phyloP scores from a whole-genome alignment of 2,888 invertebrate species.

The Sphecodes monilicornis region DNA sequence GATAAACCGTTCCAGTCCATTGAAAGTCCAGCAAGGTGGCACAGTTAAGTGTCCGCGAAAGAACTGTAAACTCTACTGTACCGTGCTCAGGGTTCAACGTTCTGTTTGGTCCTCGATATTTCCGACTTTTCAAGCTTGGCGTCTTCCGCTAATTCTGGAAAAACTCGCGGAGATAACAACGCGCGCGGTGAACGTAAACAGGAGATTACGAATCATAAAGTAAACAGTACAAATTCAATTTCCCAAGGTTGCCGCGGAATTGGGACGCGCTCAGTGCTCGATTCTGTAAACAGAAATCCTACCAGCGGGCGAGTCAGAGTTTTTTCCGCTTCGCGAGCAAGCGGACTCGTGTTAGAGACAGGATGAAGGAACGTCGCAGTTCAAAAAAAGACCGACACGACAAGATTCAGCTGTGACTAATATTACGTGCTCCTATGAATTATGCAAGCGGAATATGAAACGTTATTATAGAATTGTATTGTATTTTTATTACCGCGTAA shows the following conservation, averaged over 20 bases:
- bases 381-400: not conserved
- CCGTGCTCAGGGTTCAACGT: not conserved
- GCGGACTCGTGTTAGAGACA: slow-evolving; percentile 12
- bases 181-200: slow-evolving; percentile 37
- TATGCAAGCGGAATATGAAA: not conserved
- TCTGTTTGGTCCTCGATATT: not conserved
- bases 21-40: not conserved
- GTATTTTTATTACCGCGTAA: not conserved
- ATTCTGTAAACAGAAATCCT: slow-evolving; percentile 48
- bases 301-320: slow-evolving; percentile 17
- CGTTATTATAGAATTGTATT: not conserved
- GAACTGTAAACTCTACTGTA: slow-evolving; percentile 16
- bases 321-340: slow-evolving; percentile 35
- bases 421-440: not conserved
- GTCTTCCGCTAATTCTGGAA: slow-evolving; percentile 37
- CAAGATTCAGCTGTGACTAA: slow-evolving; percentile 4
- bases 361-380: not conserved
- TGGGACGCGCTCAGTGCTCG: slow-evolving; percentile 36
- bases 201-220: slow-evolving; percentile 55
- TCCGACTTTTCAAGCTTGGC: not conserved
- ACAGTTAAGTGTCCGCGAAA: slow-evolving; percentile 6
- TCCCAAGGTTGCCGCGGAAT: slow-evolving; percentile 45
- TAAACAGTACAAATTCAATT: slow-evolving; percentile 55
- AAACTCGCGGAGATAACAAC: slow-evolving; percentile 38
- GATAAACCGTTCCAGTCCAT: not conserved